Percentiles rank a stretch among this genome's conserved stretches.
These are phyloP conservation scores for Elachura formosa DNA, from an alignment of 2,113 vertebrate genomes.

Conservation along the genomic window DNA sequence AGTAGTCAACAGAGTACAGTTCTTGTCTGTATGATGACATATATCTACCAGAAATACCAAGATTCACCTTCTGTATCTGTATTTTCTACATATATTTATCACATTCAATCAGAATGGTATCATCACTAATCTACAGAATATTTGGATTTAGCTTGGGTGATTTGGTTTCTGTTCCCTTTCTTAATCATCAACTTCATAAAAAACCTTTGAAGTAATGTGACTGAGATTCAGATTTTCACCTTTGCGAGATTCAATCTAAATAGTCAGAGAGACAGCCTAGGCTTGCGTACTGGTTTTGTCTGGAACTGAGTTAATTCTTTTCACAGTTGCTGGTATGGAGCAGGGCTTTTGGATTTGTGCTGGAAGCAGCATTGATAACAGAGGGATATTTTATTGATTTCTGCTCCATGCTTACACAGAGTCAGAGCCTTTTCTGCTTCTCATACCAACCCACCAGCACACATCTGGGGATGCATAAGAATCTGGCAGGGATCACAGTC, in stretches of 20 bases:
- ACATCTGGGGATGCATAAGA: neutral
- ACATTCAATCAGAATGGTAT: neutral
- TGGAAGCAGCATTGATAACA: neutral
- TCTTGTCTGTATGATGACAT: neutral
- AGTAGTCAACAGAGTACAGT: neutral
- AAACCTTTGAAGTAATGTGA: neutral
- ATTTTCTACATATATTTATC: neutral
- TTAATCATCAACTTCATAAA: neutral
- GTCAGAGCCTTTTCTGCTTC: neutral
- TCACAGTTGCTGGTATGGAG: neutral
- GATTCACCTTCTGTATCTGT: neutral
- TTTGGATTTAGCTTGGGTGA: accelerated
- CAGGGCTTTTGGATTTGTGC: neutral
- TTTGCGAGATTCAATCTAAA: neutral
- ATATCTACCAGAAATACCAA: neutral
- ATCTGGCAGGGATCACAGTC: neutral
- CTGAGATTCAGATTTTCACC: neutral
- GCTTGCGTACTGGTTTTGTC: neutral
- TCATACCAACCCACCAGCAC: neutral
- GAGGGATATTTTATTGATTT: neutral
- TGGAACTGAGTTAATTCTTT: neutral
- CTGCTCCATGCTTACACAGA: neutral
- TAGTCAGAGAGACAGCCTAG: neutral
- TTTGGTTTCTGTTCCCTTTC: neutral
- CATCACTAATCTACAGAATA: neutral